These are phyloP conservation scores for Zeus faber DNA, from an alignment of 2,113 vertebrate species.

Conservation along the genomic window DNA sequence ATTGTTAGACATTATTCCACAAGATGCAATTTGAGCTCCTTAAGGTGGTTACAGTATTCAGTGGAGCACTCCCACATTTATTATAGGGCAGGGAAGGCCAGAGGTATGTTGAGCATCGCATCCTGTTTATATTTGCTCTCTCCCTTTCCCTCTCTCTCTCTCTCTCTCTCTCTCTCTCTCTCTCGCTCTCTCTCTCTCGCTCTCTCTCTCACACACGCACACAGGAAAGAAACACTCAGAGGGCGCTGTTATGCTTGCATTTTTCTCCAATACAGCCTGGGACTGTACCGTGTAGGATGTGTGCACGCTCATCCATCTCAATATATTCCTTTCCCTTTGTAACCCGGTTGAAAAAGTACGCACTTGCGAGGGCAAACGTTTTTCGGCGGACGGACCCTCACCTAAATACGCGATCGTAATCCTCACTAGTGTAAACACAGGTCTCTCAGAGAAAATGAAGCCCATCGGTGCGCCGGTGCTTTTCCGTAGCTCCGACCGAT, in stretches of 20 bases:
- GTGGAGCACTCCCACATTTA: conserved; percentile 10
- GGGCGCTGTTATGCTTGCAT: too few relatives aligned
- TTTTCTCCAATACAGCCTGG: too few relatives aligned
- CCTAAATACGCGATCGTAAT: too few relatives aligned
- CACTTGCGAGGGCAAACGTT: too few relatives aligned
- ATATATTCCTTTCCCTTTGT: too few relatives aligned
- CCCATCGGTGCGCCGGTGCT: background rate
- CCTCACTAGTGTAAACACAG: too few relatives aligned
- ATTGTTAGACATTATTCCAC: conserved; percentile 15
- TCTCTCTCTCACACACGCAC: conserved; percentile 23
- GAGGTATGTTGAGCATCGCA: conserved; percentile 36
- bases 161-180: conserved; percentile 9
- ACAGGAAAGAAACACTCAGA: background rate
- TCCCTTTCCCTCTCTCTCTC: conserved; percentile 34
- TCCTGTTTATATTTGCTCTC: conserved; percentile 63
- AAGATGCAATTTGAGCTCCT: conserved; percentile 14
- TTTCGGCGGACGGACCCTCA: too few relatives aligned
- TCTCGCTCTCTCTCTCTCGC: conserved; percentile 6
- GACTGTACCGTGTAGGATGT: too few relatives aligned
- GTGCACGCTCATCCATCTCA: too few relatives aligned
- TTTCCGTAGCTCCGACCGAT: background rate
- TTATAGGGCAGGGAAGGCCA: conserved; percentile 10
- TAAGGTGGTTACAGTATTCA: conserved; percentile 30
- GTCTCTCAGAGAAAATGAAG: too few relatives aligned
- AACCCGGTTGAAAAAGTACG: too few relatives aligned